A percentile compares a stretch with the other conserved stretches of the same genome.
These are phyloP conservation scores for Hypanus sabinus DNA, from an alignment of 2,113 vertebrate genomes.

Conservation along the genomic window DNA sequence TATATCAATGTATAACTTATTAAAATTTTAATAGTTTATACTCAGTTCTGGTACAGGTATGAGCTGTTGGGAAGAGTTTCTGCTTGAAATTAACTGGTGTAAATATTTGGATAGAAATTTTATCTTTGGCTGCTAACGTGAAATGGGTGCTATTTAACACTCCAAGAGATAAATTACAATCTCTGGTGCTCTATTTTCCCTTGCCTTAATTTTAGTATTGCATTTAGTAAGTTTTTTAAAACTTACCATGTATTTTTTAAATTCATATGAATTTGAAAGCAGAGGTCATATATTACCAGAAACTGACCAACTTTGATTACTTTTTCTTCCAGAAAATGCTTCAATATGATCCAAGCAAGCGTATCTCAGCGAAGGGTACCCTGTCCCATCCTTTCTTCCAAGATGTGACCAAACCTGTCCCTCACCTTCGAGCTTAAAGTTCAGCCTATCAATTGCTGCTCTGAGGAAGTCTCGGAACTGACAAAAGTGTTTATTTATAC, in stretches of 20 bases:
- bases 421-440: slow-evolving; percentile 73
- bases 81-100: background rate
- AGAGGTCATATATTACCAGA: background rate
- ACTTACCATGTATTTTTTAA: background rate
- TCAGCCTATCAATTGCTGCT: background rate
- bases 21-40: background rate
- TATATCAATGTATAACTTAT: background rate
- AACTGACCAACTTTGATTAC: background rate
- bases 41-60: background rate
- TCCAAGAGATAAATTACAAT: background rate
- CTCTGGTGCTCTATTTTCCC: background rate
- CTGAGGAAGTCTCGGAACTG: background rate
- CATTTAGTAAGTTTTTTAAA: background rate
- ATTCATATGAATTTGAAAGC: slow-evolving; percentile 19
- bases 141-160: too few relatives aligned
- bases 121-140: background rate
- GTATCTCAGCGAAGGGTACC: slow-evolving; percentile 85
- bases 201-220: background rate
- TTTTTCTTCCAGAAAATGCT: slow-evolving; percentile 75
- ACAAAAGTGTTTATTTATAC: too few relatives aligned
- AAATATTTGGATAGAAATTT: background rate
- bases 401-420: slow-evolving; percentile 77
- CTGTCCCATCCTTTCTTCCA: slow-evolving; percentile 83
- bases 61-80: background rate
- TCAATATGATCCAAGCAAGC: slow-evolving; percentile 85